phyloP scores from a whole-genome alignment of 2,113 vertebrate genomes.

The Rhombomys opimus region DNA sequence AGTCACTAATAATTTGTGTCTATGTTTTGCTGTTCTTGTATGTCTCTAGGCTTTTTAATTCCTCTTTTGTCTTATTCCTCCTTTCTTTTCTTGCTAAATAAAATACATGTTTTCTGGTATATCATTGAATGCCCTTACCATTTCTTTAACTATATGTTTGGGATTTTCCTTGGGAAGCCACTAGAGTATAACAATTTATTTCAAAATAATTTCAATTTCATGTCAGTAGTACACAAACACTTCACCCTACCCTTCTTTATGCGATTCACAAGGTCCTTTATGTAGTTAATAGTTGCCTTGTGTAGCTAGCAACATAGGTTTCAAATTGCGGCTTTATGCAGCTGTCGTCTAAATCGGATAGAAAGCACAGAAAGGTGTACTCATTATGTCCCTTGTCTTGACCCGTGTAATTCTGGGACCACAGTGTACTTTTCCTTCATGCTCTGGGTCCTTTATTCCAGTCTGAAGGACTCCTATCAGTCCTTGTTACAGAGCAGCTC shows the following conservation, averaged over 20 bases:
- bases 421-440: not conserved
- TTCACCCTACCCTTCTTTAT: not conserved
- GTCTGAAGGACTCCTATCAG: not conserved
- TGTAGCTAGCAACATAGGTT: not conserved
- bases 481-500: not conserved
- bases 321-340: not conserved
- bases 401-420: not conserved
- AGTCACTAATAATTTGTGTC: not conserved
- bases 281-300: not conserved
- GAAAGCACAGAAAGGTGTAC: not conserved
- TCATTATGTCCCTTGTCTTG: not conserved
- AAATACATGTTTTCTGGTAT: not conserved
- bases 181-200: not conserved
- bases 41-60: not conserved
- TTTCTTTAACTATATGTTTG: not conserved
- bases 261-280: not conserved
- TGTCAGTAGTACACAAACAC: not conserved
- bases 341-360: slow-evolving; percentile 29
- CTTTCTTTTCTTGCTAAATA: not conserved
- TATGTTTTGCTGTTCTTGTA: not conserved
- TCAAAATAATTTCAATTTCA: not conserved
- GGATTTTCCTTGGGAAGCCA: not conserved
- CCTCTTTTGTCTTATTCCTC: not conserved
- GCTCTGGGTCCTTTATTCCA: not conserved
- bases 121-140: not conserved